A percentile compares a stretch with the other conserved stretches of the same genome.
These are phyloP conservation scores for Choreutis nemorana DNA, from an alignment of 2,888 invertebrate species.

Conservation along the genomic window DNA sequence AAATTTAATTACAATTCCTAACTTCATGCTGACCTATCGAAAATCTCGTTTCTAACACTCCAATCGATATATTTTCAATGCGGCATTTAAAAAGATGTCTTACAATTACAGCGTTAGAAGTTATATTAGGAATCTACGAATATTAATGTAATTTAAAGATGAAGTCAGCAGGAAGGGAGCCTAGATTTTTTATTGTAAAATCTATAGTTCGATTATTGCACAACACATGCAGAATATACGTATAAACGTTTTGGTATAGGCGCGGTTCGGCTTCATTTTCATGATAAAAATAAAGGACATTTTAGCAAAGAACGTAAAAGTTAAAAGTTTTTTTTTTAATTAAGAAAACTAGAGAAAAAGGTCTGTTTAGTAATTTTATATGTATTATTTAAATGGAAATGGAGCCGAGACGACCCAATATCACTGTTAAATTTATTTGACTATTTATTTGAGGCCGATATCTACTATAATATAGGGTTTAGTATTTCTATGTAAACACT, in stretches of 20 bases:
- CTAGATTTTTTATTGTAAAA: slow-evolving; percentile 36
- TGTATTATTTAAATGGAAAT: too few species aligned
- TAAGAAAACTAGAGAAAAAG: neutral
- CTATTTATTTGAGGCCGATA: slow-evolving; percentile 26
- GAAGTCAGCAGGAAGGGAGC: slow-evolving; percentile 47
- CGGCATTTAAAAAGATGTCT: too few species aligned
- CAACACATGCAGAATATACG: slow-evolving; percentile 59
- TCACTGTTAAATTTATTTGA: slow-evolving; percentile 22
- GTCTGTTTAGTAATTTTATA: too few species aligned
- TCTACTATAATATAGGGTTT: slow-evolving; percentile 19
- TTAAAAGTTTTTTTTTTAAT: slow-evolving; percentile 1
- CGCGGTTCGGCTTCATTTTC: slow-evolving; percentile 7
- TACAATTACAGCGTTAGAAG: too few species aligned
- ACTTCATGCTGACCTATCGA: slow-evolving; percentile 48
- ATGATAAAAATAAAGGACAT: too few species aligned
- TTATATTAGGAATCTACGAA: too few species aligned
- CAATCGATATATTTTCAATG: too few species aligned
- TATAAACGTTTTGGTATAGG: slow-evolving; percentile 49
- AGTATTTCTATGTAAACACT: slow-evolving; percentile 26
- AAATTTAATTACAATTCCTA: slow-evolving; percentile 35
- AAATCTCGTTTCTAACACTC: too few species aligned
- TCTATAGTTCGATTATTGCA: slow-evolving; percentile 55
- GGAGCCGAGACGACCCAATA: too few species aligned
- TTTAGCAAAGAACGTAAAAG: too few species aligned
- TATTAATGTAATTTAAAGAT: too few species aligned